Evolutionary conservation across 2,113 vertebrate genomes (phyloP), one percentile per base, ranked within the genome.

Genomic region (Syrrhaptes paradoxus): DNA sequence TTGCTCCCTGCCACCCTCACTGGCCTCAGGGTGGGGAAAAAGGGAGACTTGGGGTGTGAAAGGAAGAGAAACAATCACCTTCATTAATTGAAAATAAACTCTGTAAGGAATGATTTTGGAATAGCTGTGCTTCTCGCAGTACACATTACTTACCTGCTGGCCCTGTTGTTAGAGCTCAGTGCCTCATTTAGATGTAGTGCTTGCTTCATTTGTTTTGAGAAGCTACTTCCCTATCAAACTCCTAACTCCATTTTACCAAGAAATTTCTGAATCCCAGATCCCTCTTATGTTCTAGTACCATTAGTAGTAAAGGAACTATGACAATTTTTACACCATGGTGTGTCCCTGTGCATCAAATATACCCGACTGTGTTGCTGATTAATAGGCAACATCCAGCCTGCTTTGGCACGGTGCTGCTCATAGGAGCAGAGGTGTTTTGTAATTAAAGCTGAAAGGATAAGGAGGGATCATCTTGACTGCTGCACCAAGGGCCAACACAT

Each of bases 1-100:
- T 54, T 43, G 17, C 17, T 45, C 36, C 38, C 76, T 85, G 66
- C 19, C 28, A 32, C 34, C 11, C 49, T 55, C 49, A 13, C 19
- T 58, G 31, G 59, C 11, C 19, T 55, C 17, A 2, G 6, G 3
- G 8, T 1, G 4, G 1, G 13, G 4, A 8, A 15, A 4, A 16
- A 58, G 25, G 9, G 10, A 20, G 6, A 9, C 6, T 86, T 63
- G 43, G 36, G 16, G 13, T 10, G 14, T 49, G 15, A 65, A 65
- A 87, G 62, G 54, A 22, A 38, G 43, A 65, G 45, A 66, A 32
- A 2, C 16, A 41, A 61, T 61, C 13, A 6, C 4, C 71, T 46
- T 49, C 71, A 38, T 57, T 41, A 84, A 78, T 0, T 71, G 89
- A 59, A 74, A 77, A 58, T 15, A 24, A 59, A n/a, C 21, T 5